These are phyloP conservation scores for Ophion ellenae DNA, from an alignment of 2,888 invertebrate species.

Conservation along the genomic window DNA sequence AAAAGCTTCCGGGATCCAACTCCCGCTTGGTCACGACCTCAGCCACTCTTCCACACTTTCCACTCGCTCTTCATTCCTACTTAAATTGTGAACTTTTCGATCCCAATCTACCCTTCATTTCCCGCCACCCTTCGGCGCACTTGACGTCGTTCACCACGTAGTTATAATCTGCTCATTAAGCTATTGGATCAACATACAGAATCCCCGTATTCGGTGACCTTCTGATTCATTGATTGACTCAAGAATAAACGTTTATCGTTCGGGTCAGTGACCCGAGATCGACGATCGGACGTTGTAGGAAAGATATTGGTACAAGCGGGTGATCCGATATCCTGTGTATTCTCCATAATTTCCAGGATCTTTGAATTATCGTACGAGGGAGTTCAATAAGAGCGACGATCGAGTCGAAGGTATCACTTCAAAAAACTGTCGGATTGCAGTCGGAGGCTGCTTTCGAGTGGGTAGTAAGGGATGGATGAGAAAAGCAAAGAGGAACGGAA, in stretches of 20 bases:
- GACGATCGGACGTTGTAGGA: neutral
- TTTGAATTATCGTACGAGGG: neutral
- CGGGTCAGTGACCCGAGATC: too few species aligned
- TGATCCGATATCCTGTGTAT: neutral
- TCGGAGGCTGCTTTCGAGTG: neutral
- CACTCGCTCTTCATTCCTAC: conserved; percentile 58
- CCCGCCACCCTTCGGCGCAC: neutral
- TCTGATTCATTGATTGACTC: neutral
- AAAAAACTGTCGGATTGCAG: neutral
- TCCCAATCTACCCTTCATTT: conserved; percentile 68
- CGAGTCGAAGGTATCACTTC: neutral
- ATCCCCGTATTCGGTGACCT: neutral
- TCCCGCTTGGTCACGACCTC: conserved; percentile 49
- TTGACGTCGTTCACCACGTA: conserved; percentile 23
- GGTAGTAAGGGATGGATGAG: conserved; percentile 1
- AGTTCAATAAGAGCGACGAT: neutral
- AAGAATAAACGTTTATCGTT: neutral
- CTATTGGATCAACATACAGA: neutral
- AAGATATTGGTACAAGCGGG: neutral
- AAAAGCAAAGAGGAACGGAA: neutral
- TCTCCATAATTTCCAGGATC: neutral
- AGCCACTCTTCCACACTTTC: conserved; percentile 51
- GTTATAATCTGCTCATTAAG: conserved; percentile 40
- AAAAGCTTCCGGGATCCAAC: conserved; percentile 52
- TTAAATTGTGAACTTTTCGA: conserved; percentile 64